Evolutionary conservation across 2,888 invertebrate species (phyloP), one percentile per base, ranked within the genome.

Genomic region (Ephialtes manifestator): DNA sequence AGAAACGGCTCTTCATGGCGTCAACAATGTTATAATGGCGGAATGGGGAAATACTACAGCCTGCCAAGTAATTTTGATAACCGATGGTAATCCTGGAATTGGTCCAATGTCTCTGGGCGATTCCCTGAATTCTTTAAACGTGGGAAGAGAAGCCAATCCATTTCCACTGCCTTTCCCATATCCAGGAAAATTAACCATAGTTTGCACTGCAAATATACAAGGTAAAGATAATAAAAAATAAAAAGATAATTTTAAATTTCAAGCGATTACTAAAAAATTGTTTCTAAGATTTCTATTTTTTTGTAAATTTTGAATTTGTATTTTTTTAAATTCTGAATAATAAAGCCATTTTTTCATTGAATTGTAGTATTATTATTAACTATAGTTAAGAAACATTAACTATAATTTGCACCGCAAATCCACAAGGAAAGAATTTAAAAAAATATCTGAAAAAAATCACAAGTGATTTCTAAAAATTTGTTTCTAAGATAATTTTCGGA

Each of bases 41-140:
- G 98, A 98, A 93, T 99, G 99, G 99, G 98, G 98, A 5, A 97
- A 96, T 84, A 97, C 97, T 87, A 97, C 97, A 70, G 96, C 97
- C 10, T 97, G 97, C 89, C 98, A 99, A 95, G 96, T 97, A 91
- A 95, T 97, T 39, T 93, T 97, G 46, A 95, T 98, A 51, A 97
- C 97, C 0, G 97, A 97, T 94, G 97, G 97, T 28, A 96, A 96
- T 84, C 94, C 96, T 43, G 97, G 97, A 28, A 94, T 96, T 58
- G 97, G 96, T 3, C 94, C 95, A 2, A 96, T 96, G 89, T 96
- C 97, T 0, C 92, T 97, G 4, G 95, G 95, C 72, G 95, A 95
- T 77, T 96, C 96, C 0, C 93, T 96, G 48, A 94, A 94, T 81
- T 93, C 94, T 0, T 87, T 95, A 51, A 94, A 94, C 89, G 86